Evolutionary conservation across 2,888 invertebrate genomes (phyloP), one percentile per base, ranked within the genome.

Genomic region (Labia minor): DNA sequence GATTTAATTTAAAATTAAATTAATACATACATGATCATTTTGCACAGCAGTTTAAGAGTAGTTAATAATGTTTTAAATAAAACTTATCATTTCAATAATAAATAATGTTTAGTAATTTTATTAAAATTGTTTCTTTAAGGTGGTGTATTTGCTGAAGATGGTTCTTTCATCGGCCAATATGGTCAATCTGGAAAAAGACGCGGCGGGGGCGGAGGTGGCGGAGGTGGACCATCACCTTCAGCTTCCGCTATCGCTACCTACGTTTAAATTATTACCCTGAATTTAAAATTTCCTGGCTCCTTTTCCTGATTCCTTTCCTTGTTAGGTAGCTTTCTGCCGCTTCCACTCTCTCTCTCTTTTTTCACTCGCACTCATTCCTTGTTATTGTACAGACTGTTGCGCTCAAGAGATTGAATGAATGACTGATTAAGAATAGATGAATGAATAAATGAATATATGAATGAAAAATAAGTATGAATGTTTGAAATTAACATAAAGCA

Each of bases 121-220:
- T n/a, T n/a, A n/a, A n/a, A n/a, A n/a, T n/a, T n/a, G n/a, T n/a
- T n/a, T n/a, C n/a, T 76, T 69, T 21, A 68, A 67, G 14, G 80
- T 89, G 90, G 89, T 78, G 91, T 91, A 73, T 96, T 96, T 81
- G 95, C 95, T 71, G 96, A 96, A 81, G 95, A 96, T 81, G 95
- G 95, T 64, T 95, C 95, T 70, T 96, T 96, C 81, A 96, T 96
- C 78, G 96, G 96, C 64, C 95, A 95, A 80, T 96, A 96, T 80
- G 95, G 95, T 75, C 90, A 49, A 49, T 11, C 90, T 68, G 89
- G 72, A 63, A 72, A 72, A 62, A 66, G 70, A 21, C 70, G 71
- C 67, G 71, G 71, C n/a, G 49, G 49, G 3, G 49, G 49, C 49
- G 49, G 49, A 14, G 49, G 6, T 49, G 49, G 49, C 49, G 8